phyloP scores from a whole-genome alignment of 2,797 vertebrate genomes.

The Artibeus jamaicensis region DNA sequence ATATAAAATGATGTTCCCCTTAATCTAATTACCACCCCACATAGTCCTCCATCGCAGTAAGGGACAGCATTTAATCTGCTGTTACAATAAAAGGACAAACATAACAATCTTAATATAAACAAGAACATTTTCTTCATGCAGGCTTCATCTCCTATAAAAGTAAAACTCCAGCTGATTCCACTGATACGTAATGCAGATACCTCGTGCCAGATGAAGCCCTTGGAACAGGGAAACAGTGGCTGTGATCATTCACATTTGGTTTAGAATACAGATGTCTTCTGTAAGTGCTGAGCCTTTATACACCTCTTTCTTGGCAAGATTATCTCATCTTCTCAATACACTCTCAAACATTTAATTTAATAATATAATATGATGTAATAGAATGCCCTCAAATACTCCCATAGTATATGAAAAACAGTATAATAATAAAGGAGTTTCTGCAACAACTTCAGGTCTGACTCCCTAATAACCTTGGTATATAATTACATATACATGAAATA shows the following conservation, averaged over 20 bases:
- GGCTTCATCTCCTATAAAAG: neutral
- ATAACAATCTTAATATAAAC: constrained; percentile 1
- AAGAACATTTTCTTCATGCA: neutral
- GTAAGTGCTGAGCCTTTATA: constrained; percentile 60
- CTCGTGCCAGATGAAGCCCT: neutral
- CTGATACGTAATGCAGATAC: neutral
- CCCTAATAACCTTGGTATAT: neutral
- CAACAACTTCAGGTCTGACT: neutral
- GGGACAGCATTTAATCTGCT: constrained; percentile 11
- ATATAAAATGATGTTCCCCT: constrained; percentile 1
- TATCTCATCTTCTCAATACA: constrained; percentile 70
- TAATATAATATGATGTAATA: constrained; percentile 69
- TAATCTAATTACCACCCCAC: constrained; percentile 22
- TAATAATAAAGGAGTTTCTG: constrained; percentile 46
- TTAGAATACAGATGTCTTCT: constrained; percentile 45
- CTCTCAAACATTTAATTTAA: constrained; percentile 69
- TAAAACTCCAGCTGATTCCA: constrained; percentile 22
- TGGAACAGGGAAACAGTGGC: constrained; percentile 5
- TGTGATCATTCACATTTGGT: constrained; percentile 27
- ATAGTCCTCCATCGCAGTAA: neutral
- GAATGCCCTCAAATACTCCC: constrained; percentile 67
- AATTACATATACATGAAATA: constrained; percentile 21
- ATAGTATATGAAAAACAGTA: constrained; percentile 6
- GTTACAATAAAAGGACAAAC: neutral
- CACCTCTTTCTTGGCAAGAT: constrained; percentile 65